A percentile compares a stretch with the other conserved stretches of the same genome.
Evolutionary conservation across 2,797 vertebrate genomes (phyloP).

Genomic region (Oophaga sylvatica): DNA sequence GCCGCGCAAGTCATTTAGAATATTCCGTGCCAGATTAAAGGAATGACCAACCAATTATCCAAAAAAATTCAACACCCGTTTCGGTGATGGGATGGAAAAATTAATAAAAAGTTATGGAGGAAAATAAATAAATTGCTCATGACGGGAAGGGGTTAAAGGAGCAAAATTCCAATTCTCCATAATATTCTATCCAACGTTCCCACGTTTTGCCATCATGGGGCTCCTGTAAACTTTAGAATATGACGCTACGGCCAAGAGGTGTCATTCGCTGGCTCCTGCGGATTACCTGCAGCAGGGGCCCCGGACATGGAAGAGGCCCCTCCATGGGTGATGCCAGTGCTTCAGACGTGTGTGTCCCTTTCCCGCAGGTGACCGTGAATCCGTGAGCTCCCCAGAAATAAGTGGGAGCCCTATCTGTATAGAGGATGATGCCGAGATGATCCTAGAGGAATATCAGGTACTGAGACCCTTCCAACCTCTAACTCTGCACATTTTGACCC

Average conservation of each 20-base stretch:
- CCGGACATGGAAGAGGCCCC: background rate
- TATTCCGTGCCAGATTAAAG: background rate
- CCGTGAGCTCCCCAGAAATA: background rate
- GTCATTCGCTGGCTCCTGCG: too few species aligned
- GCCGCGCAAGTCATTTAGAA: background rate
- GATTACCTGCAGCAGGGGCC: too few species aligned
- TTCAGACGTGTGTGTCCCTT: background rate
- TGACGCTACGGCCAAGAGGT: too few species aligned
- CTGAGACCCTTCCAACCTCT: background rate
- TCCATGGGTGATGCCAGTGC: background rate
- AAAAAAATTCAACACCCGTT: too few species aligned
- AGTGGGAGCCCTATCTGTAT: background rate
- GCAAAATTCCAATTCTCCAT: background rate
- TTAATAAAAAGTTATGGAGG: too few species aligned
- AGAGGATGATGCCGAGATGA: background rate
- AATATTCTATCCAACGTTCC: background rate
- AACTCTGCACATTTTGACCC: background rate
- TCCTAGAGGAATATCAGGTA: conserved; percentile 14
- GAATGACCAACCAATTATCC: too few species aligned
- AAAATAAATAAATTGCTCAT: too few species aligned
- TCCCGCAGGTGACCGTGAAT: background rate
- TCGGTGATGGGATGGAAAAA: too few species aligned
- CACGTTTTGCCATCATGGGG: too few species aligned
- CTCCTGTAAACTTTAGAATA: too few species aligned
- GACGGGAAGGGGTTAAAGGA: background rate